Base-by-base conservation (phyloP, 2,797 vertebrate genomes). In the Poeciliopsis presidionis region DNA sequence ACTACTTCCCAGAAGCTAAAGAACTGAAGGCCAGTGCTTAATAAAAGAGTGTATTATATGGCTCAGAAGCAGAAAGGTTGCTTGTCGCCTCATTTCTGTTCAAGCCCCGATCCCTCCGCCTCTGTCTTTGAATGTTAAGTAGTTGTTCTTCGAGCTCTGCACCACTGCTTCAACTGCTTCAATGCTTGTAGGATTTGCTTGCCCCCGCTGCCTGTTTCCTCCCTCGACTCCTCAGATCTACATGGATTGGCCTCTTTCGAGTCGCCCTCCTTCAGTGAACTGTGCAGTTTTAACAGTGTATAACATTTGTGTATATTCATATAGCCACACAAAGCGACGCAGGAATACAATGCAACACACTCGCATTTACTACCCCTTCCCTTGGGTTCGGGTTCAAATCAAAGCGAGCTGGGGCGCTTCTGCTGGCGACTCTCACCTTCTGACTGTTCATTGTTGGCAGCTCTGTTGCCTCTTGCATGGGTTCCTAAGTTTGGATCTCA, bases 71-170 rank as follows among this genome's bases (percentile, higher is more conserved):
- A 91, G 90, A 92, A 93, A 90, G 70, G 75, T 87, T 86, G 89
- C 89, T 92, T 79, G 86, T 91, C 77, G 90, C 92, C 93, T 93
- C 88, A 83, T 94, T 93, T 94, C 89, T 84, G 84, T 92, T 93
- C 79, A 85, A 92, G 91, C 87, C 41, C 91, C 84, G 88, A 86
- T 86, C 89, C 88, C 78, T 84, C 89, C 88, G 84, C 92, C 93
- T 94, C 89, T 93, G 90, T 94, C 91, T 93, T 83, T 94, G 92
- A 95, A 95, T 95, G 94, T 96, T 95, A 89, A 86, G 86, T 95
- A 92, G 91, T 90, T 89, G 88, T 94, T 90, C 89, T 93, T 87
- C 87, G 84, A 87, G 82, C 86, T 91, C 85, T 82, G 85, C 84
- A 79, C 88, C 91, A 84, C 84, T 80, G 88, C 88, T 88, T 93